These are phyloP conservation scores for Nesidiocoris tenuis DNA, from an alignment of 2,888 invertebrate species.

Conservation along the genomic window DNA sequence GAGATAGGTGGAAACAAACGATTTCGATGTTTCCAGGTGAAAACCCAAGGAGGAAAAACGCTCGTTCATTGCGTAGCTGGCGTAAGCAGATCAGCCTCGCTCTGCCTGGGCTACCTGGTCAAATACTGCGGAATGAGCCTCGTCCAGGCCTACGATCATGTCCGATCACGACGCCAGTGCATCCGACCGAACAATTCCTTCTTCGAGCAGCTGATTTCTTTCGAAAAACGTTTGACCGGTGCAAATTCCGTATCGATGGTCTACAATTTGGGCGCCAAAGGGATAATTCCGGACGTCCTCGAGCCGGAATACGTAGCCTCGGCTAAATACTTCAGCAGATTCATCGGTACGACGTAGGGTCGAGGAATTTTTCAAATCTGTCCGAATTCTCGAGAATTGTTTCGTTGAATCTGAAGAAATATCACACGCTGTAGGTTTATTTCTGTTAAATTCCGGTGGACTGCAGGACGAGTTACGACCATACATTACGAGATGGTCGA, in stretches of 20 bases:
- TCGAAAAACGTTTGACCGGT: slow-evolving; percentile 70
- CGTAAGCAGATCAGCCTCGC: slow-evolving; percentile 79
- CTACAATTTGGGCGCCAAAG: slow-evolving; percentile 69
- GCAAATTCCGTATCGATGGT: slow-evolving; percentile 74
- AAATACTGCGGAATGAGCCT: slow-evolving; percentile 78
- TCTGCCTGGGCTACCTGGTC: slow-evolving; percentile 86
- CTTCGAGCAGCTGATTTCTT: slow-evolving; percentile 84
- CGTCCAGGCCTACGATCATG: slow-evolving; percentile 73
- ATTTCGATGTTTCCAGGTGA: slow-evolving; percentile 58
- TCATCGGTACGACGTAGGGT: slow-evolving; percentile 46
- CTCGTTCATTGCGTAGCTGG: slow-evolving; percentile 90
- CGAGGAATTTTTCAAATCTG: too few species aligned
- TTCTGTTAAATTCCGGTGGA: too few species aligned
- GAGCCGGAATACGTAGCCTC: slow-evolving; percentile 66
- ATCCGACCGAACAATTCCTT: slow-evolving; percentile 89
- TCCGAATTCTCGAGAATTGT: too few species aligned
- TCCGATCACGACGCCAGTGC: slow-evolving; percentile 72
- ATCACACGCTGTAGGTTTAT: too few species aligned
- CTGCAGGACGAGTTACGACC: not conserved
- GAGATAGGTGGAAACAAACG: too few species aligned
- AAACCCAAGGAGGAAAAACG: slow-evolving; percentile 67
- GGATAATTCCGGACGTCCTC: slow-evolving; percentile 75
- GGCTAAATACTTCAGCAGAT: slow-evolving; percentile 49
- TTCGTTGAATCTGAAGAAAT: too few species aligned
- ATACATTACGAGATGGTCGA: not conserved